Base-by-base conservation (phyloP, 2,888 invertebrate species). In the Graphium colonna region DNA sequence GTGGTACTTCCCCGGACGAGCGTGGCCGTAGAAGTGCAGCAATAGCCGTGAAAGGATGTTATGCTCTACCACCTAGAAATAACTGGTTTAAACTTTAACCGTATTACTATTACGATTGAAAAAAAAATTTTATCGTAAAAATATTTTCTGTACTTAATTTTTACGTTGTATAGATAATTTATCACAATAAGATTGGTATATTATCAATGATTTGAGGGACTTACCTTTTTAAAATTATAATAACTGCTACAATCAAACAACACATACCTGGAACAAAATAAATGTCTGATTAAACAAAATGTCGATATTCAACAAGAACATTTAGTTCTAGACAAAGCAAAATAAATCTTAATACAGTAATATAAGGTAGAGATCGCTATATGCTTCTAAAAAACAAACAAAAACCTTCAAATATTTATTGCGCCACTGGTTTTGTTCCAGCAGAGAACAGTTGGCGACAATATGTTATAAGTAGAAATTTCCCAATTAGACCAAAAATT, bases 251-350 rank as follows among this genome's bases (percentile, higher is more conserved):
- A 10, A 9, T 1, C 9, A 9, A 31, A 31, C 10, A 31, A 9
- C 46, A 39, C 38, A 26, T 47, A 52, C 52, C 52, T 52, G 52
- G 18, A 52, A 52, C 41, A 41, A 46, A 52, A 46, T 7, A 21
- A 33, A 39, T 1, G 36, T 12, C 12, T 1, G 5, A 7, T 5
- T 28, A 17, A 45, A 15, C 16, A 45, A 7, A 45, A 1, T 31
- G 31, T 7, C 10, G 8, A 9, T 10, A 26, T 26, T 26, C 7
- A 31, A 31, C 10, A 21, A 5, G 21, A 21, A 31, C 9, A 31
- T 2, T 9, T 2, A 9, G 31, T 51, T 21, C 16, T 38, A 21
- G 5, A 15, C 3, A 33, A 21, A 51, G 26, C 26, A 44, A 17
- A 36, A 51, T 36, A 15, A 17, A 7, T 16, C 26, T 13, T 51